phyloP scores from a whole-genome alignment of 2,888 invertebrate species.

The Platycnemis pennipes region DNA sequence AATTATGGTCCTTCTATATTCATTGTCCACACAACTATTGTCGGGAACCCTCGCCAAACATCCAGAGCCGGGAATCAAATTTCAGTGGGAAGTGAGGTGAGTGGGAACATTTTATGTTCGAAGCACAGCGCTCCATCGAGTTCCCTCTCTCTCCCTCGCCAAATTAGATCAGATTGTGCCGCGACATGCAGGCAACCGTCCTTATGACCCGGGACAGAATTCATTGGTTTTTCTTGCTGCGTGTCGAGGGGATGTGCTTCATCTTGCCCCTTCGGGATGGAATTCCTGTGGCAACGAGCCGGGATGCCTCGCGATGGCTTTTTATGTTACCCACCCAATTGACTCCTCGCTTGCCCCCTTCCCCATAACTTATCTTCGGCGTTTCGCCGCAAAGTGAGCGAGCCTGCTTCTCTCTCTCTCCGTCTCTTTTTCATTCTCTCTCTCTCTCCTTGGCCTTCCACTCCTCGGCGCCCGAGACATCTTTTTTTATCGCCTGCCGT shows the following conservation, averaged over 20 bases:
- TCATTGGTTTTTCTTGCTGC: conserved; percentile 15
- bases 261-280: conserved; percentile 1
- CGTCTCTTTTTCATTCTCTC: background rate
- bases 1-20: background rate
- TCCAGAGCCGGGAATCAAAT: background rate
- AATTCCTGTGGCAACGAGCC: conserved; percentile 44
- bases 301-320: conserved; percentile 8
- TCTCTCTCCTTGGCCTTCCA: background rate
- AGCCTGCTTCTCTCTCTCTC: conserved; percentile 7
- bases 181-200: background rate
- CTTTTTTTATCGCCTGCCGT: background rate
- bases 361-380: conserved; percentile 51
- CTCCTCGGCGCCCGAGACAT: background rate
- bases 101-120: background rate
- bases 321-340: conserved; percentile 48
- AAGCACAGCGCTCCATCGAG: background rate
- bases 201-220: background rate
- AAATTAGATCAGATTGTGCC: conserved; percentile 27
- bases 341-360: conserved; percentile 32
- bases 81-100: background rate
- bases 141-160: background rate
- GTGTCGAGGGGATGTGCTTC: conserved; percentile 12
- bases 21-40: background rate
- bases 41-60: background rate
- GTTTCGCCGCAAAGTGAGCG: background rate